A percentile compares a stretch with the other conserved stretches of the same genome.
Evolutionary conservation across 2,888 invertebrate species (phyloP).

Genomic region (Eupithecia tripunctaria): DNA sequence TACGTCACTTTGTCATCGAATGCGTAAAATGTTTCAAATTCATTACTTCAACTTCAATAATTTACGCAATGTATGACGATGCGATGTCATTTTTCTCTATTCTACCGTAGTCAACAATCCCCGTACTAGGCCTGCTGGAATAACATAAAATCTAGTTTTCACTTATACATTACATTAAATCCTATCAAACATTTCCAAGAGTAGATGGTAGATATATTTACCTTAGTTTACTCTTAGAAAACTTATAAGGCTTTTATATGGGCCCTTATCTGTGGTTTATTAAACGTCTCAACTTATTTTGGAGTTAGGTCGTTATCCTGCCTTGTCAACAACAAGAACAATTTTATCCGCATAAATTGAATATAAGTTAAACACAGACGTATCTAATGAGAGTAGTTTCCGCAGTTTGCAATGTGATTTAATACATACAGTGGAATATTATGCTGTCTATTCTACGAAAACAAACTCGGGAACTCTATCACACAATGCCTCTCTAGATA

Average conservation of each 20-base stretch:
- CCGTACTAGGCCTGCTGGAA: no score
- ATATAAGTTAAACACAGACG: slow-evolving; percentile 44
- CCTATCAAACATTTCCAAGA: background rate
- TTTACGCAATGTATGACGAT: no score
- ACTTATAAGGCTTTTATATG: slow-evolving; percentile 1
- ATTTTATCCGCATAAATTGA: slow-evolving; percentile 40
- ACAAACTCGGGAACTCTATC: slow-evolving; percentile 10
- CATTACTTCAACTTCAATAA: no score
- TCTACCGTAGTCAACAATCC: no score
- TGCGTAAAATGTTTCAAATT: no score
- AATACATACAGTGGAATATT: slow-evolving; percentile 14
- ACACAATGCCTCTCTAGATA: slow-evolving; percentile 11
- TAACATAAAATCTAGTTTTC: no score
- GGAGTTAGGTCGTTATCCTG: slow-evolving; percentile 36
- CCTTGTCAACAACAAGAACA: slow-evolving; percentile 41
- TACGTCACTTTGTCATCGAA: no score
- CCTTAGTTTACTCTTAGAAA: background rate
- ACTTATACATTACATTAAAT: background rate
- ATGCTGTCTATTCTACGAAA: slow-evolving; percentile 14
- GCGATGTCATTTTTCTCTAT: no score
- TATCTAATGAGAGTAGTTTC: slow-evolving; percentile 45
- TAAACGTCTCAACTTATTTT: slow-evolving; percentile 27
- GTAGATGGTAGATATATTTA: background rate
- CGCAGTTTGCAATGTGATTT: slow-evolving; percentile 37
- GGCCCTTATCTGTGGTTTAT: slow-evolving; percentile 15